phyloP scores from a whole-genome alignment of 2,797 vertebrate species.

The Malacoctenus gilli region DNA sequence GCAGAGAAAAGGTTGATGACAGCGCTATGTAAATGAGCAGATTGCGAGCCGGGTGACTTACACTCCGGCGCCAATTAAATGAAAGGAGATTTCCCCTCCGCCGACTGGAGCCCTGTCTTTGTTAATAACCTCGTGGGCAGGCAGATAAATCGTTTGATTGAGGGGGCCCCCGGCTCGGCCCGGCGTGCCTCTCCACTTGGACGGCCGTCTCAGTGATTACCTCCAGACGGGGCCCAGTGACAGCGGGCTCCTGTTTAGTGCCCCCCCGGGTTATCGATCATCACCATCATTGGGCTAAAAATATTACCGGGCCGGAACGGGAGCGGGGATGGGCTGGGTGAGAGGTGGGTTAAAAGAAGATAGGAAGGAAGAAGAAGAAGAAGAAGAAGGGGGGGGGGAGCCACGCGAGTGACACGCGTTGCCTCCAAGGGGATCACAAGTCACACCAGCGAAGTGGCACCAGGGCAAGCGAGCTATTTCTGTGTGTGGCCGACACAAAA shows the following conservation, averaged over 20 bases:
- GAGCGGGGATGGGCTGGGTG: neutral
- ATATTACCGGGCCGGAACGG: constrained; percentile 66
- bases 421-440: constrained; percentile 82
- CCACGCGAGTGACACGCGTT: constrained; percentile 51
- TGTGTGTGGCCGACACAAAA: constrained; percentile 56
- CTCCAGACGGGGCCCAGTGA: constrained; percentile 56
- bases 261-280: constrained; percentile 75
- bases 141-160: constrained; percentile 57
- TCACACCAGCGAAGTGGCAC: constrained; percentile 74
- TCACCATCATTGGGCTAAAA: constrained; percentile 74
- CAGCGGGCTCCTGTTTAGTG: constrained; percentile 59
- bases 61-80: constrained; percentile 41
- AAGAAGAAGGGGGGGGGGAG: no score
- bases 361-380: no score
- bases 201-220: constrained; percentile 66
- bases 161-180: constrained; percentile 43
- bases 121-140: constrained; percentile 56
- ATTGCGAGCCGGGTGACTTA: constrained; percentile 17
- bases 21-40: constrained; percentile 19
- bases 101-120: constrained; percentile 35
- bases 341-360: neutral
- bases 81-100: constrained; percentile 27
- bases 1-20: constrained; percentile 31
- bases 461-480: constrained; percentile 81
- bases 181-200: constrained; percentile 64